Conservation (phyloP, 64 coral and sea anemone species). For the Dendronephthya gigantea region DNA sequence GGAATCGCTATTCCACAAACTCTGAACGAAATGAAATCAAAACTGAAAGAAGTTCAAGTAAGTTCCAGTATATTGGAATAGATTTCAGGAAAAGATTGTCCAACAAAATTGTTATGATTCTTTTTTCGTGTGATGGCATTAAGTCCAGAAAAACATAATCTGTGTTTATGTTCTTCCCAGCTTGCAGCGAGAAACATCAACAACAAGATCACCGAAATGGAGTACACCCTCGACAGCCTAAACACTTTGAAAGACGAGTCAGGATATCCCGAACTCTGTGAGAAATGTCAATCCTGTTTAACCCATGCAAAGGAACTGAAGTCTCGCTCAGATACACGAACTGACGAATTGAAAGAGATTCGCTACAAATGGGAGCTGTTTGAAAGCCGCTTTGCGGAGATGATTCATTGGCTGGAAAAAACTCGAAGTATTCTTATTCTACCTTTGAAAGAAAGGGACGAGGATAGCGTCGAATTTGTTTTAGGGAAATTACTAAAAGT, state of each 20-base stretch:
- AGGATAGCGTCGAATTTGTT: neutral
- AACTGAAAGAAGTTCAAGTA: neutral
- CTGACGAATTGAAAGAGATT: neutral
- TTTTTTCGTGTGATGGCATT: too few relatives aligned
- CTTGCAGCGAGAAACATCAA: neutral
- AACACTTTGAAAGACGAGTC: neutral
- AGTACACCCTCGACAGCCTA: neutral
- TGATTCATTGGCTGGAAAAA: neutral
- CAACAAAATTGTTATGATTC: too few relatives aligned
- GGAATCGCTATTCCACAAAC: neutral
- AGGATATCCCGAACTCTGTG: neutral
- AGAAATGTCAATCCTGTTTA: neutral
- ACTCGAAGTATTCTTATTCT: neutral
- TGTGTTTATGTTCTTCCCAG: neutral
- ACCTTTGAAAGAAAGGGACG: neutral
- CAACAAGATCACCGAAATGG: neutral
- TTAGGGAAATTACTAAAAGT: constrained; percentile 4
- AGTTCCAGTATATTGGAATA: too few relatives aligned
- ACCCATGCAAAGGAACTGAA: neutral
- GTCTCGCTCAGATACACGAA: neutral
- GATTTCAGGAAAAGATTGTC: too few relatives aligned
- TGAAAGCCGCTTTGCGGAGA: neutral
- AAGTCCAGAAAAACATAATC: neutral
- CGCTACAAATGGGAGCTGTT: neutral
- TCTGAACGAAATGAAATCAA: neutral